Conservation (phyloP, 1,140 invertebrate species). For the Aethina tumida region DNA sequence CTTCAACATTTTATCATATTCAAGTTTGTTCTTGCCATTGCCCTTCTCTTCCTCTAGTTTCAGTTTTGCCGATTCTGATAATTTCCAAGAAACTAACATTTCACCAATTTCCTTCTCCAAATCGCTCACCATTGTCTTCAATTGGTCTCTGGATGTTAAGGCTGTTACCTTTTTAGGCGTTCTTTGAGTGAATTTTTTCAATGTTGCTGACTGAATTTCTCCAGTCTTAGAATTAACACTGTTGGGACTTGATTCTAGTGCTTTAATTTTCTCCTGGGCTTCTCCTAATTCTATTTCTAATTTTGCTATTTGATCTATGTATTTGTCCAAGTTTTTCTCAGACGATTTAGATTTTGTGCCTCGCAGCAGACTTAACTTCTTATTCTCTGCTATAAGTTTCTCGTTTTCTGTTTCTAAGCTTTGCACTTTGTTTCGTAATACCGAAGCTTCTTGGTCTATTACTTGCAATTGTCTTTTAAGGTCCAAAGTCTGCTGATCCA, state of each 20-base stretch:
- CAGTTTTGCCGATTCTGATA: conserved; percentile 44
- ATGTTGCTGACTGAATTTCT: conserved; percentile 3
- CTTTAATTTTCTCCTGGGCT: conserved; percentile 48
- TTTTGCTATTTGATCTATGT: conserved; percentile 48
- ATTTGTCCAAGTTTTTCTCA: conserved; percentile 43
- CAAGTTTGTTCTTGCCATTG: conserved; percentile 36
- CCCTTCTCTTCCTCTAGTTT: conserved; percentile 39
- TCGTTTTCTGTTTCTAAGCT: conserved; percentile 65
- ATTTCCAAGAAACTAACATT: conserved; percentile 50
- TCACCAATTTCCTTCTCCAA: conserved; percentile 72
- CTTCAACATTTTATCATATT: conserved; percentile 25
- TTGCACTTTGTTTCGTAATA: conserved; percentile 52
- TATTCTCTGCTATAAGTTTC: conserved; percentile 60
- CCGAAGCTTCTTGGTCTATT: conserved; percentile 59
- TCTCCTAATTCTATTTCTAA: conserved; percentile 53
- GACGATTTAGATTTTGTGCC: conserved; percentile 39
- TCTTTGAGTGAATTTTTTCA: conserved; percentile 49
- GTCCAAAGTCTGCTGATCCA: conserved; percentile 51
- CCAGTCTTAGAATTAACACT: neutral
- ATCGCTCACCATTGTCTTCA: conserved; percentile 69
- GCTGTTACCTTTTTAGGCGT: conserved; percentile 60
- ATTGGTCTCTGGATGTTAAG: conserved; percentile 55
- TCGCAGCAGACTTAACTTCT: conserved; percentile 43
- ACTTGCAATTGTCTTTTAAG: conserved; percentile 61
- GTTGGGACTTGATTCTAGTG: conserved; percentile 37